Evolutionary conservation across 1,140 invertebrate species (phyloP).

Genomic region (Oryctes rhinoceros): DNA sequence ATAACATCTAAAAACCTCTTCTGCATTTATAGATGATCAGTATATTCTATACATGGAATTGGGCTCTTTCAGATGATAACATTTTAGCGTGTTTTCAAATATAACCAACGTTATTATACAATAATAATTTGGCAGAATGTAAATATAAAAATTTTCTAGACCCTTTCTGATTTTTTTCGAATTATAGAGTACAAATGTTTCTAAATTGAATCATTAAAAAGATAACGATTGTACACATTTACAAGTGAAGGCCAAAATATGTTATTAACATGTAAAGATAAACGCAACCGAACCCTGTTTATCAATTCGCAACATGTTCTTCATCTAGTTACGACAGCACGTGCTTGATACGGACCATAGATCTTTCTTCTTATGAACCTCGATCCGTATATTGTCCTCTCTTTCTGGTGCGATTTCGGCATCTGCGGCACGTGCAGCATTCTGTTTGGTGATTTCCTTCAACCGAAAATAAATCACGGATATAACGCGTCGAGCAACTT

Average conservation of each 20-base stretch:
- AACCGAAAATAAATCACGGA: constrained; percentile 15
- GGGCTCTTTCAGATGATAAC: too few species aligned
- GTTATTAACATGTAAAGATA: not conserved
- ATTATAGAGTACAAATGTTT: not conserved
- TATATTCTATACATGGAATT: too few species aligned
- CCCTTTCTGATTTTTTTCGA: too few species aligned
- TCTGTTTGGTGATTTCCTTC: not conserved
- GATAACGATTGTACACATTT: not conserved
- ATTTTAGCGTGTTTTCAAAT: too few species aligned
- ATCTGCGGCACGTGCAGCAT: constrained; percentile 24
- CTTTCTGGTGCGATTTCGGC: not conserved
- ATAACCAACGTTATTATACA: too few species aligned
- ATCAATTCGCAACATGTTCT: not conserved
- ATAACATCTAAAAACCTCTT: too few species aligned
- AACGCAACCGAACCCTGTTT: not conserved
- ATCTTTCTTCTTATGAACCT: not conserved
- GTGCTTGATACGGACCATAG: not conserved
- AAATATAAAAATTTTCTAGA: too few species aligned
- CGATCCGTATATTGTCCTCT: not conserved
- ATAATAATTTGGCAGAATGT: too few species aligned
- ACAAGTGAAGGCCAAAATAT: not conserved
- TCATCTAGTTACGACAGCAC: not conserved
- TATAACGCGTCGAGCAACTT: not conserved
- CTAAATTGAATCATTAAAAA: not conserved
- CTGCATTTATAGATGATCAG: too few species aligned